Evolutionary conservation across 2,113 vertebrate genomes (phyloP).

Genomic region (Pygoscelis antarcticus): DNA sequence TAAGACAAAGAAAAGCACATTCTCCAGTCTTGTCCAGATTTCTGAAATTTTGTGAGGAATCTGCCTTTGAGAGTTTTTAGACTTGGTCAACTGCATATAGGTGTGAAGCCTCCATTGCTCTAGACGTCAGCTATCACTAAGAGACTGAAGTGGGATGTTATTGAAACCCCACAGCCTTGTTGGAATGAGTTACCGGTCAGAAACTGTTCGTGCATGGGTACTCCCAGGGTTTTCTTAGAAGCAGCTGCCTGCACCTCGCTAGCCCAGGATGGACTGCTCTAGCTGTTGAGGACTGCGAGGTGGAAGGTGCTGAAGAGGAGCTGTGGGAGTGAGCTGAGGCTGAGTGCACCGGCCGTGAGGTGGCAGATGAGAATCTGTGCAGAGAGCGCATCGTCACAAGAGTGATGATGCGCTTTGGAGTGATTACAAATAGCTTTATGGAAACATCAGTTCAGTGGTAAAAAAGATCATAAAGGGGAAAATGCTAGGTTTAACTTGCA

Average conservation of each 20-base stretch:
- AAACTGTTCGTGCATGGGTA: fast-evolving
- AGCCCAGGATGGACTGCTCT: neutral
- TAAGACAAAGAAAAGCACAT: neutral
- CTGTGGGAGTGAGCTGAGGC: neutral
- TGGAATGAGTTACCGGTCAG: neutral
- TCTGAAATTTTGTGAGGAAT: neutral
- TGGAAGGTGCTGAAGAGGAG: neutral
- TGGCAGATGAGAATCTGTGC: neutral
- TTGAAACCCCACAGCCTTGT: neutral
- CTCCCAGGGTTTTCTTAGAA: neutral
- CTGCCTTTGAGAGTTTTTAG: neutral
- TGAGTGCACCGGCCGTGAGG: fast-evolving
- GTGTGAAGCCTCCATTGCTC: neutral
- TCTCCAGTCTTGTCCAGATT: neutral
- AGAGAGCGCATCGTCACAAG: neutral
- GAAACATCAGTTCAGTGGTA: neutral
- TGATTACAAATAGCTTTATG: neutral
- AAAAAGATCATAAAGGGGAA: neutral
- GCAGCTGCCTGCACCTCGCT: neutral
- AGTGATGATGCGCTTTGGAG: neutral
- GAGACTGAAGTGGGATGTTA: neutral
- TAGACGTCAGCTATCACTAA: neutral
- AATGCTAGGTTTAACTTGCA: neutral
- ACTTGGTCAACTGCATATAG: fast-evolving
- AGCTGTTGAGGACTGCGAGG: neutral